phyloP scores from a whole-genome alignment of 2,888 invertebrate species.

The Mycalesis mineus region DNA sequence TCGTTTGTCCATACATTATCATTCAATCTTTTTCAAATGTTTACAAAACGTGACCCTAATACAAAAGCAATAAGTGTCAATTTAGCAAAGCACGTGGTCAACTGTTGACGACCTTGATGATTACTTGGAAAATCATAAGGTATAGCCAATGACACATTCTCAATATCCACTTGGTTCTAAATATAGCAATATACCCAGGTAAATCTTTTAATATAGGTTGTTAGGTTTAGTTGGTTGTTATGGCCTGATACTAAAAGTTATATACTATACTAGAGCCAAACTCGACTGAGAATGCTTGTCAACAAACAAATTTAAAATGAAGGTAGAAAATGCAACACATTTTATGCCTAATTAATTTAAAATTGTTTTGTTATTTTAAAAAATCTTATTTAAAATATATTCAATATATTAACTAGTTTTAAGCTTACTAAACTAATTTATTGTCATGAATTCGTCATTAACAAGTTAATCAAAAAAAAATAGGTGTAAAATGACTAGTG shows the following conservation, averaged over 20 bases:
- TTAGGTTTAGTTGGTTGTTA: not conserved
- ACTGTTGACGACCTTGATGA: slow-evolving; percentile 4
- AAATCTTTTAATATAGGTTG: not conserved
- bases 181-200: not conserved
- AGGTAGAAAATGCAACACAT: too few relatives aligned
- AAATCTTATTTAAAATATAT: too few relatives aligned
- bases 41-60: not conserved
- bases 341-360: too few relatives aligned
- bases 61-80: not conserved
- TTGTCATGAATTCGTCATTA: too few relatives aligned
- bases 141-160: not conserved
- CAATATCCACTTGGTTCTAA: not conserved
- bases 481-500: too few relatives aligned
- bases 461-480: too few relatives aligned
- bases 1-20: not conserved
- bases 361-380: too few relatives aligned
- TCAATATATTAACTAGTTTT: too few relatives aligned
- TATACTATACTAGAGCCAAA: too few relatives aligned
- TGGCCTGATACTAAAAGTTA: not conserved
- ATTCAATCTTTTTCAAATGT: not conserved
- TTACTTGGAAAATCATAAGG: slow-evolving; percentile 5
- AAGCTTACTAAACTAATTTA: too few relatives aligned
- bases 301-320: too few relatives aligned
- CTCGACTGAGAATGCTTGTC: too few relatives aligned
- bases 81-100: slow-evolving; percentile 3